Conservation (phyloP, 2,888 invertebrate genomes). For the Eupithecia vulgata region DNA sequence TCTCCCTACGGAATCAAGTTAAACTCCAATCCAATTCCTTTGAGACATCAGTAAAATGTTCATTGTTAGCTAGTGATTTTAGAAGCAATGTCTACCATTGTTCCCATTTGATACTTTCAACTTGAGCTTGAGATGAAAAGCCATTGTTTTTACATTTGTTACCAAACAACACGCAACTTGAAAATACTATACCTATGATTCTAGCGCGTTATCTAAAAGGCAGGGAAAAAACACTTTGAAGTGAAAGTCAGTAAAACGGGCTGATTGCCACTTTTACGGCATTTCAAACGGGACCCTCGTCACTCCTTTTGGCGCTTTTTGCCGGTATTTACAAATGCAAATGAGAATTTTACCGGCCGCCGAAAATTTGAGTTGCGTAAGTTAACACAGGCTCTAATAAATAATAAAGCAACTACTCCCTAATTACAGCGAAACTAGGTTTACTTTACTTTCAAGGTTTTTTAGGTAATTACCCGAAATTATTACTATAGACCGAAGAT, state of each 20-base stretch:
- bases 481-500: neutral
- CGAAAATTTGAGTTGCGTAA: constrained; percentile 44
- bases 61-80: constrained; percentile 9
- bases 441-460: neutral
- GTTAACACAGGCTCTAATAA: constrained; percentile 26
- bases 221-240: constrained; percentile 69
- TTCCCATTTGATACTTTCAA: neutral
- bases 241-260: constrained; percentile 69
- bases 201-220: constrained; percentile 61
- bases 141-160: constrained; percentile 28
- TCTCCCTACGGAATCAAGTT: constrained; percentile 5
- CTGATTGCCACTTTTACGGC: constrained; percentile 76
- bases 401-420: constrained; percentile 6
- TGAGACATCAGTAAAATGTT: constrained; percentile 4
- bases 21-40: constrained; percentile 12
- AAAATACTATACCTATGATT: constrained; percentile 52
- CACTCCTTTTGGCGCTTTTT: constrained; percentile 68
- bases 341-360: constrained; percentile 50
- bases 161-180: constrained; percentile 54
- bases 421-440: neutral
- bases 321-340: constrained; percentile 68
- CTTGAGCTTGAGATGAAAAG: neutral
- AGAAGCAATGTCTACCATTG: neutral
- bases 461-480: neutral
- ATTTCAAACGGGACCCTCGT: constrained; percentile 72